phyloP scores from a whole-genome alignment of 2,888 invertebrate species.

The Phrixothrix hirtus region DNA sequence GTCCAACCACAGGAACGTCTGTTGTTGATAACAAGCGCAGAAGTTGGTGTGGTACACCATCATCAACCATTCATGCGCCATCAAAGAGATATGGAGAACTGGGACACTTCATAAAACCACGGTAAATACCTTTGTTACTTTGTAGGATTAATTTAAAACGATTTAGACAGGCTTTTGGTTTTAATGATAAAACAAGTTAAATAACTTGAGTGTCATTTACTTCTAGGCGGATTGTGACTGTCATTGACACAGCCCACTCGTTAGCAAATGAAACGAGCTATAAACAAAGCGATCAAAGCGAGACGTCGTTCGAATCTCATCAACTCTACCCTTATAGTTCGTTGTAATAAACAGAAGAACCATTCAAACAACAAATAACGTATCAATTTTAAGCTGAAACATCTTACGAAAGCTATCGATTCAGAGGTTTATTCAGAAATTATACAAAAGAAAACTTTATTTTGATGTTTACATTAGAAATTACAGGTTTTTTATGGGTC shows the following conservation, averaged over 20 bases:
- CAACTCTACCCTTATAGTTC: slow-evolving; percentile 10
- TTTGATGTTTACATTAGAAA: neutral
- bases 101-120: slow-evolving; percentile 51
- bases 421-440: neutral
- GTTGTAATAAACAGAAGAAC: neutral
- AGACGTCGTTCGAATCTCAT: slow-evolving; percentile 22
- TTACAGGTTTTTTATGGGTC: too few relatives aligned
- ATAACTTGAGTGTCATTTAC: slow-evolving; percentile 24
- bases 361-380: neutral
- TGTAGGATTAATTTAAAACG: slow-evolving; percentile 1
- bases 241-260: slow-evolving; percentile 23
- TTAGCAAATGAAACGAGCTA: slow-evolving; percentile 24
- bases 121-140: slow-evolving; percentile 41
- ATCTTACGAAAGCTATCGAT: neutral
- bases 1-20: slow-evolving; percentile 46
- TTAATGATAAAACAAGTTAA: slow-evolving; percentile 10
- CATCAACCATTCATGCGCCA: slow-evolving; percentile 32
- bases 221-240: slow-evolving; percentile 13
- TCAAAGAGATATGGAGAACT: slow-evolving; percentile 51
- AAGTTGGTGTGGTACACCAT: slow-evolving; percentile 53
- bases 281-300: slow-evolving; percentile 29
- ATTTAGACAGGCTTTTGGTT: slow-evolving; percentile 16
- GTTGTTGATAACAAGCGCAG: slow-evolving; percentile 49
- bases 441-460: neutral
- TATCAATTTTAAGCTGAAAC: neutral